Evolutionary conservation across 1,140 invertebrate genomes (phyloP), one percentile per base, ranked within the genome.

Genomic region (Prorops nasuta): DNA sequence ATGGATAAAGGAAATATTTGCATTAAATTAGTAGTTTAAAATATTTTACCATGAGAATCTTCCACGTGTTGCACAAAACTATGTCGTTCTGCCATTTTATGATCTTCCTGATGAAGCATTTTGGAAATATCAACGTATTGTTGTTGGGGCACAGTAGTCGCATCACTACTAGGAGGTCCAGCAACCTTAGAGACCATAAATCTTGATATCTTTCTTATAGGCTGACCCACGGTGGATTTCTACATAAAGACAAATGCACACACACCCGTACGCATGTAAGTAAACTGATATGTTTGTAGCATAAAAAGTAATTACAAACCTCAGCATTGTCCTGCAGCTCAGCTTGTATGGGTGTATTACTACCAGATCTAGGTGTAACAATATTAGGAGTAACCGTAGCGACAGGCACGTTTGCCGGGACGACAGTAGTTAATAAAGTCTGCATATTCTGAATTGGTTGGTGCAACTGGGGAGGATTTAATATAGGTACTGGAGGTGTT

Each of bases 161-260:
- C 44, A 51, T 37, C 40, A 40, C 51, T 14, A 22, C 40, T 47
- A 21, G 72, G 70, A 32, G 76, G 72, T 45, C 72, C 76, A 48
- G 71, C 64, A 48, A 80, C 79, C 65, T 78, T 76, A 17, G 78
- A 79, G 49, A 81, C 79, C 69, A 79, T 72, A 49, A 81, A 81
- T 56, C 79, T 69, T 20, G 79, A 80, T 56, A 80, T 73, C 66
- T 79, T 79, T 60, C 77, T 63, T 15, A 65, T 64, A 31, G 71
- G 71, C 54, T 75, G 73, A 51, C 24, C 50, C 42, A 60, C 38
- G 45, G 49, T 45, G 17, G 46, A 14, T 39, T 60, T 63, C 47
- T 66, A 32, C 42, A 45, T 49, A 58, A 49, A 58, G n/a, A n/a
- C n/a, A n/a, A n/a, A n/a, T n/a, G n/a, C n/a, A n/a, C n/a, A n/a